A percentile compares a stretch with the other conserved stretches of the same genome.
phyloP scores from a whole-genome alignment of 2,113 vertebrate species.

The Ictalurus furcatus region DNA sequence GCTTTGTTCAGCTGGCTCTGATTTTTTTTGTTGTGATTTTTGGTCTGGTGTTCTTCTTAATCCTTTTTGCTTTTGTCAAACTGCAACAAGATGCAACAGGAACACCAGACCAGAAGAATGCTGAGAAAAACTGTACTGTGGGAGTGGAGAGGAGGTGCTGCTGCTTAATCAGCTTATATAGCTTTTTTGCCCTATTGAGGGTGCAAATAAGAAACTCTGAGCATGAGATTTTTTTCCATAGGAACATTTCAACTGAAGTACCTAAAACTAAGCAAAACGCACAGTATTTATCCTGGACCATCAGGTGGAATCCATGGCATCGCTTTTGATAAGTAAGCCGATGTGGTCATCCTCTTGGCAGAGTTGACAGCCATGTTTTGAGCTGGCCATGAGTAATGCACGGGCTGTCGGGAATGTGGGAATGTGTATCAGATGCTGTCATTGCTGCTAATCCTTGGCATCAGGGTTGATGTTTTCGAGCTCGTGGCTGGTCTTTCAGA shows the following conservation, averaged over 20 bases:
- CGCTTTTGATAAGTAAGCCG: neutral
- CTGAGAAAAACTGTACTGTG: neutral
- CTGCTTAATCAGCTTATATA: constrained; percentile 39
- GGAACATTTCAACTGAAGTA: neutral
- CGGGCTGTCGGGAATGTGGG: constrained; percentile 9
- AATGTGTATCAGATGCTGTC: neutral
- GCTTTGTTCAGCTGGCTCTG: neutral
- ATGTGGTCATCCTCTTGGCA: constrained; percentile 2
- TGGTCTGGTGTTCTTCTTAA: neutral
- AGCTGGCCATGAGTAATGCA: constrained; percentile 31
- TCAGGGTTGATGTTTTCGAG: neutral
- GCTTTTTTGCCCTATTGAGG: constrained; percentile 24
- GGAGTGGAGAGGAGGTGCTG: constrained; percentile 8
- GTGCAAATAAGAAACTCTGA: constrained; percentile 19
- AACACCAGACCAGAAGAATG: neutral
- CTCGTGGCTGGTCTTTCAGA: constrained; percentile 11
- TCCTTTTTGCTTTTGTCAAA: neutral
- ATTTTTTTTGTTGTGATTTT: neutral
- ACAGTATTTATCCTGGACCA: neutral
- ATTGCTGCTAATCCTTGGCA: constrained; percentile 40
- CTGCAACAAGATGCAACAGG: neutral
- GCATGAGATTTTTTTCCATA: neutral
- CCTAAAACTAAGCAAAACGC: neutral
- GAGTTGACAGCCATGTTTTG: constrained; percentile 28
- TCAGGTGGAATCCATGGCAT: neutral